Conservation (phyloP, 2,113 vertebrate genomes). For the Heteronetta atricapilla region DNA sequence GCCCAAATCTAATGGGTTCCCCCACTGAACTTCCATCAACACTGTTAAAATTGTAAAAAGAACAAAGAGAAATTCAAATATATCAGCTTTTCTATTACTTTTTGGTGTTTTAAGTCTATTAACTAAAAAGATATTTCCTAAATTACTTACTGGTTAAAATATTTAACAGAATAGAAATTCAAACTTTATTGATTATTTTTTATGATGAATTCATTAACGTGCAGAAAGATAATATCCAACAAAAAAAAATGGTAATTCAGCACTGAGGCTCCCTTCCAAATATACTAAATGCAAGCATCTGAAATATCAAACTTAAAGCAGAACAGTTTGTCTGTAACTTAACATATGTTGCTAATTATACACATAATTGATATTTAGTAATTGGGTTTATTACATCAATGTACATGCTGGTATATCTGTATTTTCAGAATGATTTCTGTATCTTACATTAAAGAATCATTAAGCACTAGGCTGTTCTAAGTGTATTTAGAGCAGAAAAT, state of each 20-base stretch:
- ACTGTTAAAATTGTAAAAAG: conserved; percentile 33
- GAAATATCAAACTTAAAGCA: background rate
- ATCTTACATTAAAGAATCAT: background rate
- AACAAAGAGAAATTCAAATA: background rate
- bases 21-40: conserved; percentile 60
- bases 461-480: background rate
- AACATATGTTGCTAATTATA: background rate
- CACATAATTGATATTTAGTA: background rate
- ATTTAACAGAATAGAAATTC: background rate
- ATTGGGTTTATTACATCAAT: background rate
- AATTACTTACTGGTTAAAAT: background rate
- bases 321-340: background rate
- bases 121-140: background rate
- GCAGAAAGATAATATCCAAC: background rate
- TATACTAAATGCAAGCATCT: background rate
- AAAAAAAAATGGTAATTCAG: background rate
- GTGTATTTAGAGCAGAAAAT: background rate
- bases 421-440: background rate
- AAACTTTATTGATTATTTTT: background rate
- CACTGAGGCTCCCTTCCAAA: background rate
- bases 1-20: conserved; percentile 75
- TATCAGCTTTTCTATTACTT: background rate
- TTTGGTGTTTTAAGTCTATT: background rate
- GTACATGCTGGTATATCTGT: background rate
- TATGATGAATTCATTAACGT: background rate